Percentiles rank a stretch among this genome's conserved stretches.
phyloP scores from a whole-genome alignment of 2,113 vertebrate genomes.

The Forbesichthys papilliferus region DNA sequence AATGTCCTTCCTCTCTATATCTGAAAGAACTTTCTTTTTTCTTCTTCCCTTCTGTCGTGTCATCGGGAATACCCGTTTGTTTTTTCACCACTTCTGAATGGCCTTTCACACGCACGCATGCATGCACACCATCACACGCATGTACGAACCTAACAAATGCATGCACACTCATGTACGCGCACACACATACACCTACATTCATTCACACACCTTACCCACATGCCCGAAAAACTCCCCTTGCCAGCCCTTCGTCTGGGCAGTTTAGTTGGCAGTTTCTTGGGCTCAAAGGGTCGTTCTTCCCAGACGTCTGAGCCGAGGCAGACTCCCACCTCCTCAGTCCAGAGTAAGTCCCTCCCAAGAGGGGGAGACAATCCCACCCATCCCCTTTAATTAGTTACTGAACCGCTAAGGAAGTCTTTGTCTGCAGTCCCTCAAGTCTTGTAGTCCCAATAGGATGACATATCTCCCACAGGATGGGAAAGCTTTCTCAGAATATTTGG shows the following conservation, averaged over 20 bases:
- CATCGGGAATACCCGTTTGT: conserved; percentile 17
- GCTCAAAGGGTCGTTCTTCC: conserved; percentile 77
- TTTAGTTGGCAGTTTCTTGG: conserved; percentile 78
- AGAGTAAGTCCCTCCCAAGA: conserved; percentile 80
- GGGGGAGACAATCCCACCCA: conserved; percentile 28
- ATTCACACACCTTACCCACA: conserved; percentile 16
- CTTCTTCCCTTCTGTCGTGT: conserved; percentile 23
- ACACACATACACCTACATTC: conserved; percentile 13
- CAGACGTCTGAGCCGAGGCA: conserved; percentile 79
- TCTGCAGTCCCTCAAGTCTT: conserved; percentile 30
- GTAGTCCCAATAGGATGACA: not conserved
- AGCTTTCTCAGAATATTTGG: not conserved
- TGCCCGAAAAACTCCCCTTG: conserved; percentile 45
- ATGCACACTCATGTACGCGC: not conserved
- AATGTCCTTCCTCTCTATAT: conserved; percentile 15
- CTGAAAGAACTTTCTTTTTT: conserved; percentile 12
- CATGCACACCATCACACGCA: not conserved
- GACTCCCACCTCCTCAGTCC: conserved; percentile 80
- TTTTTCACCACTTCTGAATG: not conserved
- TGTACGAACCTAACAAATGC: not conserved
- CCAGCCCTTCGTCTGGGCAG: conserved; percentile 77
- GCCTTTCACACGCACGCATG: not conserved
- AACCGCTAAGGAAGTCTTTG: not conserved
- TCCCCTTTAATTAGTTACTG: not conserved
- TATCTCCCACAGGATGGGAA: not conserved